Evolutionary conservation across 2,888 invertebrate genomes (phyloP), one percentile per base, ranked within the genome.

Genomic region (Antheraea yamamai): DNA sequence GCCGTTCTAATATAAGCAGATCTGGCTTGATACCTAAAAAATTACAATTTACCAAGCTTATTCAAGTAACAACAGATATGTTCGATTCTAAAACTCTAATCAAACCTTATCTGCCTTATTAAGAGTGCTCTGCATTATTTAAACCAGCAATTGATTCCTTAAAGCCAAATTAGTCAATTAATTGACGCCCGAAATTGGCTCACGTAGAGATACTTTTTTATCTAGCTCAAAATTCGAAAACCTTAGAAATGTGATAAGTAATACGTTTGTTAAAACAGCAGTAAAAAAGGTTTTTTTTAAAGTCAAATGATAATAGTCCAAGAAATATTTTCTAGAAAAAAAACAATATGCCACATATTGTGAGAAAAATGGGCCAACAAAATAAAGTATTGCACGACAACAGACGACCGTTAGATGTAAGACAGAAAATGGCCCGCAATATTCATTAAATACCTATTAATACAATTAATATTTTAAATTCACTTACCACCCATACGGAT

Each of bases 1-100:
- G 98, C 96, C 0, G 99, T 99, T 80, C 98, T 96, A 74, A 98
- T 97, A 87, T 98, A 99, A 0, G 98, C 97, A 20, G 97, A 97
- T 78, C 99, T 95, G 0, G 99, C 99, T 85, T 97, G 97, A 89
- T 98, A 98, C 99, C 99, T 95, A 78, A 73, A 80, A 81, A 76
- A 79, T 76, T 26, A 23, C 16, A 73, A 51, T 51, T 16, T 26
- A 10, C 51, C 6, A 55, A n/a, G 14, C 35, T 8, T 20, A 30
- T 1, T 51, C 26, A 18, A 26, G 23, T 4, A 6, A 2, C 61
- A 23, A 58, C 14, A 0, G 30, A n/a, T 39, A 20, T 55, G 18
- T 4, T 18, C 4, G 2, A 55, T 55, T 55, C 18, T 14, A n/a
- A 61, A 55, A 30, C 20, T 58, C 51, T 0, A 58, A 20, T 58